These are phyloP conservation scores for Semnopithecus entellus DNA, from an alignment of 2,113 vertebrate genomes.

Conservation along the genomic window DNA sequence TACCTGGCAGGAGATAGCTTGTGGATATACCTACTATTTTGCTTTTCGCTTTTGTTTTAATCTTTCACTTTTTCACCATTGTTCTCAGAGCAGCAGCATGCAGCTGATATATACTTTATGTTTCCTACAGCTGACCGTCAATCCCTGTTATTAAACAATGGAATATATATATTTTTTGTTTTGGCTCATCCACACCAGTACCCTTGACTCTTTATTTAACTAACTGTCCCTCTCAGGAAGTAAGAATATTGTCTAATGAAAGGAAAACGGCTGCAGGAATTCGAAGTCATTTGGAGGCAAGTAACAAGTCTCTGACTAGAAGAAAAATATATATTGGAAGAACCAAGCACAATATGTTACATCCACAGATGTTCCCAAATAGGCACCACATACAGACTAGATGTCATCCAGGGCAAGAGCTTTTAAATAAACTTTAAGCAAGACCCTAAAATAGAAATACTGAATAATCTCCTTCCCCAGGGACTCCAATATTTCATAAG, in stretches of 20 bases:
- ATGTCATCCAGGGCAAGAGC: background rate
- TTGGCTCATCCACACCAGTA: background rate
- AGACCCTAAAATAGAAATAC: background rate
- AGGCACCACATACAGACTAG: background rate
- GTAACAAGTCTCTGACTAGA: conserved; percentile 14
- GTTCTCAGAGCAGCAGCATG: background rate
- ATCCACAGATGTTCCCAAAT: conserved; percentile 2
- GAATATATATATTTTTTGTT: background rate
- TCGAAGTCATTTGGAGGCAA: conserved; percentile 2
- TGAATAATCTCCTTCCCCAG: background rate
- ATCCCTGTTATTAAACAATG: background rate
- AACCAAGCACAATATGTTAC: background rate
- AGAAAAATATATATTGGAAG: background rate
- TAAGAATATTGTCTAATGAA: background rate
- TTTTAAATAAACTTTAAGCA: background rate
- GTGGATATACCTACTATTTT: background rate
- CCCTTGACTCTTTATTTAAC: background rate
- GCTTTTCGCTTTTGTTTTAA: conserved; percentile 44
- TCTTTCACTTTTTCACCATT: conserved; percentile 12
- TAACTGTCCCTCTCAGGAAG: background rate
- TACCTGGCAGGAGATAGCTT: conserved; percentile 39
- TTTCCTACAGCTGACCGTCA: background rate
- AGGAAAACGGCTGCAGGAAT: conserved; percentile 36
- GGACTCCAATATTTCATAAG: background rate
- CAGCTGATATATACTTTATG: background rate